A percentile compares a stretch with the other conserved stretches of the same genome.
These are phyloP conservation scores for Holothuria leucospilota DNA, from an alignment of 53 echinoderm and acorn worm species.

Conservation along the genomic window DNA sequence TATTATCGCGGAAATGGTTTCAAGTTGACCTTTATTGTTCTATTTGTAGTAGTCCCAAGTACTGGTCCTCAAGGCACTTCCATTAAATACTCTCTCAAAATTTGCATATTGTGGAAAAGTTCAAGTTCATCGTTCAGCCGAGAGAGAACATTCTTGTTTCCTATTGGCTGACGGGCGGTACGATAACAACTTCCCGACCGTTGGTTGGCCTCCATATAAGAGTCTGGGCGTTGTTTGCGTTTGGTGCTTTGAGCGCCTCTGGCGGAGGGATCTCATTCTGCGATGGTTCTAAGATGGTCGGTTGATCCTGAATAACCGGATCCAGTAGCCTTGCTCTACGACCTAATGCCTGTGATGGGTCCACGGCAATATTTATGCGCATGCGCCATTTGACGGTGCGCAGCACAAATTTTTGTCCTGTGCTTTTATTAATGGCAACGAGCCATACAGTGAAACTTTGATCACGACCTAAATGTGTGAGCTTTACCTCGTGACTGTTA, in stretches of 20 bases:
- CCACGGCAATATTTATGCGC: slow-evolving; percentile 96
- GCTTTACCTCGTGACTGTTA: slow-evolving; percentile 92
- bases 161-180: slow-evolving; percentile 94
- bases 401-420: slow-evolving; percentile 94
- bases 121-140: slow-evolving; percentile 14
- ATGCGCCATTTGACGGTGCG: slow-evolving; percentile 97
- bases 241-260: slow-evolving; percentile 93
- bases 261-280: slow-evolving; percentile 91
- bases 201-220: slow-evolving; percentile 93
- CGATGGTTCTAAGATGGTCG: slow-evolving; percentile 80
- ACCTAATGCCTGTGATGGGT: slow-evolving; percentile 83
- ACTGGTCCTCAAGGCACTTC: slow-evolving; percentile 55
- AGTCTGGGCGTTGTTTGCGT: slow-evolving; percentile 97
- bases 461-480: slow-evolving; percentile 88
- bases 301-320: slow-evolving; percentile 95
- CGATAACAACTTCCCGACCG: slow-evolving; percentile 87
- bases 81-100: slow-evolving; percentile 20
- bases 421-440: slow-evolving; percentile 79
- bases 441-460: slow-evolving; percentile 99
- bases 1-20: slow-evolving; percentile 12
- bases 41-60: slow-evolving; percentile 25
- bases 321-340: slow-evolving; percentile 84
- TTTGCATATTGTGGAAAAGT: slow-evolving; percentile 38
- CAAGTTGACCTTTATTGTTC: neutral
- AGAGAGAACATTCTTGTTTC: slow-evolving; percentile 25